Evolutionary conservation across 2,113 vertebrate genomes (phyloP), one percentile per base, ranked within the genome.

Genomic region (Merops nubicus): DNA sequence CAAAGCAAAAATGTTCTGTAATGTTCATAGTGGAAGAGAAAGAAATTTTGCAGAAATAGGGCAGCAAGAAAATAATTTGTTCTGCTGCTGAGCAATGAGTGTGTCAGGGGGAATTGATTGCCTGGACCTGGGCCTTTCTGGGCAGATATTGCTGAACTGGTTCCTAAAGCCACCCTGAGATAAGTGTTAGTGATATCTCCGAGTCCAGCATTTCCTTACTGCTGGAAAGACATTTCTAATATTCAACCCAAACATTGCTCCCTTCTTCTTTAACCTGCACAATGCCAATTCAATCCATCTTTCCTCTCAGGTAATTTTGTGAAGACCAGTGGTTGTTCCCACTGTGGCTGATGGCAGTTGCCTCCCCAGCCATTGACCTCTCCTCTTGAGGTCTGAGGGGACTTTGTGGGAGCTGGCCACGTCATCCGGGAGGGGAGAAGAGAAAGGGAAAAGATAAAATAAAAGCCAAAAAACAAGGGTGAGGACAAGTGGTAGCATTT

Each of bases 401-500:
- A 13, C 11, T 80, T 42, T 70, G 56, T 68, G 84, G 59, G 42
- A 33, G 8, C 28, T 79, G 42, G 36, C 59, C 5, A 2, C 13
- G n/a, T 57, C 57, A 21, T 0, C 15, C 70, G 53, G 19, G 31
- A 85, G 29, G 29, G 15, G 12, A 88, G 50, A 77, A 88, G 73
- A 42, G 48, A 86, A 86, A 74, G 26, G n/a, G 36, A 65, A 43
- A 19, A 14, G 9, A 65, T 64, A 34, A 43, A 43, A 53, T 45
- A 68, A 80, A 91, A 84, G 20, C 25, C 51, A 50, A 60, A 50
- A 60, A 91, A 5, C 80, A 57, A 68, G 65, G 19, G n/a, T 72
- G 59, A 93, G 33, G 59, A 77, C 45, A 77, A 94, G 63, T 60
- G 29, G 81, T 73, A 92, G 88, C 20, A 68, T 80, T 84, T 88